Percentiles rank a stretch among this genome's conserved stretches.
Conservation (phyloP, 30 jellyfish, hydroid and myxozoan species). For the Clytia hemisphaerica region DNA sequence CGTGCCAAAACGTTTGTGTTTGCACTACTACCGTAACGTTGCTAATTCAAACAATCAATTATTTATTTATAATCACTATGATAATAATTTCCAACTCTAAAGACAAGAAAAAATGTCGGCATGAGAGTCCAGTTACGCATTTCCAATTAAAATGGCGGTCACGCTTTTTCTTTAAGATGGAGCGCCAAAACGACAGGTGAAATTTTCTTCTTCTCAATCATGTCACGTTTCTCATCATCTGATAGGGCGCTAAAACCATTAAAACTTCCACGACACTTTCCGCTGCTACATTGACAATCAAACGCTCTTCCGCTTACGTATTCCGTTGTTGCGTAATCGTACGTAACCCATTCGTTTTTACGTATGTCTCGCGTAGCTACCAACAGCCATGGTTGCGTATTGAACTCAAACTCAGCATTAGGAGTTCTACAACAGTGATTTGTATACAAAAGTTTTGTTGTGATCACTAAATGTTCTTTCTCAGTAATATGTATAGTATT, state of each 20-base stretch:
- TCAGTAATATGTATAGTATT: constrained; percentile 13
- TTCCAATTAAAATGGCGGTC: no score
- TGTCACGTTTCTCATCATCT: constrained; percentile 1
- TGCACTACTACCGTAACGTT: no score
- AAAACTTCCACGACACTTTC: neutral
- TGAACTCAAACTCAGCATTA: constrained; percentile 30
- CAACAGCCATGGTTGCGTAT: constrained; percentile 7
- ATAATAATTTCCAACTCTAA: no score
- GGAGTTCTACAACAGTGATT: constrained; percentile 18
- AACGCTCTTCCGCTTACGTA: constrained; percentile 1
- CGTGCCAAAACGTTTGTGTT: no score
- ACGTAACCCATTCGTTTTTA: constrained; percentile 2
- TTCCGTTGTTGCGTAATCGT: constrained; percentile 30
- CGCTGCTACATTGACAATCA: constrained; percentile 25
- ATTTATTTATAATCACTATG: no score
- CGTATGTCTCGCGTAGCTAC: constrained; percentile 15
- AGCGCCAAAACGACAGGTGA: constrained; percentile 10
- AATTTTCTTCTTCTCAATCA: neutral
- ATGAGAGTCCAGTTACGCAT: no score
- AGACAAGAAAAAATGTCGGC: no score
- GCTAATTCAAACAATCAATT: no score
- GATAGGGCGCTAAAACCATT: constrained; percentile 2
- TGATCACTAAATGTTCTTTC: constrained; percentile 5
- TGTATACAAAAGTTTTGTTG: constrained; percentile 1
- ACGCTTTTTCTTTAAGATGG: neutral